Conservation (phyloP, 37 sponge, comb jelly and placozoan species). For the Halichondria panicea region DNA sequence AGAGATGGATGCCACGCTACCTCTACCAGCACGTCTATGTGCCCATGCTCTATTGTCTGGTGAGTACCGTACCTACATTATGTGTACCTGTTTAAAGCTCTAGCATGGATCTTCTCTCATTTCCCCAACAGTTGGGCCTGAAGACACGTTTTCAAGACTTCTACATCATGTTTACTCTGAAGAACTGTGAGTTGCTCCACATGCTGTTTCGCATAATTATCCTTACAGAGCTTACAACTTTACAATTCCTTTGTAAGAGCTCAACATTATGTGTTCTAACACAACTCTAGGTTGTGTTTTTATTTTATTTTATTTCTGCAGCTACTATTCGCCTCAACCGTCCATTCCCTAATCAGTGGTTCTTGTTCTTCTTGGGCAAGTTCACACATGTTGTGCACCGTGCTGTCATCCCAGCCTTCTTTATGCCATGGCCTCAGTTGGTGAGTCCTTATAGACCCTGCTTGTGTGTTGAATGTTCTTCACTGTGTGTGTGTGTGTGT, state of each 20-base stretch:
- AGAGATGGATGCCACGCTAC: slow-evolving; percentile 88
- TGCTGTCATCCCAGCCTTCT: slow-evolving; percentile 66
- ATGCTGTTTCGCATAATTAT: background rate
- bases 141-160: slow-evolving; percentile 95
- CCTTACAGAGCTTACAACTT: background rate
- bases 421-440: slow-evolving; percentile 68
- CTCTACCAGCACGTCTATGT: slow-evolving; percentile 91
- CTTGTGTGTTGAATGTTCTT: too few species aligned
- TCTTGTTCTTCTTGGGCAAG: slow-evolving; percentile 79
- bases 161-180: slow-evolving; percentile 41
- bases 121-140: slow-evolving; percentile 58
- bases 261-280: background rate
- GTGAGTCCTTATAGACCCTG: slow-evolving; percentile 50
- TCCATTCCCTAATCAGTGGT: slow-evolving; percentile 52
- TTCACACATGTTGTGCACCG: slow-evolving; percentile 56
- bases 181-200: slow-evolving; percentile 58
- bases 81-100: too few species aligned
- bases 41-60: slow-evolving; percentile 89
- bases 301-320: slow-evolving; percentile 12
- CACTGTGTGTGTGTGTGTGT: too few species aligned
- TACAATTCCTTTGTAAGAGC: background rate
- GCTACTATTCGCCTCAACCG: slow-evolving; percentile 77
- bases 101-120: background rate
- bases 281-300: background rate
- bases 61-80: too few species aligned